A percentile compares a stretch with the other conserved stretches of the same genome.
Evolutionary conservation across 2,888 invertebrate species (phyloP).

Genomic region (Lycia hirtaria): DNA sequence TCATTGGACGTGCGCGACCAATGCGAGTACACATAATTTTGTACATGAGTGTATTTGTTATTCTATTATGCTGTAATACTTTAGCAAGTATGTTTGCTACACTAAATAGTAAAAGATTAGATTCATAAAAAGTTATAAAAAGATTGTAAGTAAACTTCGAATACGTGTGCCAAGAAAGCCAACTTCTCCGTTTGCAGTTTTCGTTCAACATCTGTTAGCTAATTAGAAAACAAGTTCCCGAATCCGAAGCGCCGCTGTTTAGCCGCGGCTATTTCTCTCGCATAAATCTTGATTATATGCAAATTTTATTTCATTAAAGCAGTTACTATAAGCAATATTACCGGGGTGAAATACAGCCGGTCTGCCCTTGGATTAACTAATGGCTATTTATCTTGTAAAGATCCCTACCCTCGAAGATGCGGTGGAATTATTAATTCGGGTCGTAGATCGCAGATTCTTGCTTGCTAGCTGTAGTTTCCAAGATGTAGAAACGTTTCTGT

Average conservation of each 20-base stretch:
- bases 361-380: slow-evolving; percentile 82
- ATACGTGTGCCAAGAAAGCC: neutral
- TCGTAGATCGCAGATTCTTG: slow-evolving; percentile 10
- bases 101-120: neutral
- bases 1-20: no score
- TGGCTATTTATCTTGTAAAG: slow-evolving; percentile 84
- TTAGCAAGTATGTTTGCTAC: neutral
- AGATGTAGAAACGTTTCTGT: no score
- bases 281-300: slow-evolving; percentile 84
- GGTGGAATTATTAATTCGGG: slow-evolving; percentile 69
- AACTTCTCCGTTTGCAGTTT: slow-evolving; percentile 10
- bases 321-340: slow-evolving; percentile 80
- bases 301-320: slow-evolving; percentile 85
- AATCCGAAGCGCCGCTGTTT: slow-evolving; percentile 72
- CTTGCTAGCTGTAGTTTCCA: no score
- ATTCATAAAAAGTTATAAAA: neutral
- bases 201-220: slow-evolving; percentile 38
- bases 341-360: slow-evolving; percentile 74
- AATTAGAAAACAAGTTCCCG: slow-evolving; percentile 54
- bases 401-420: slow-evolving; percentile 67
- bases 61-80: neutral
- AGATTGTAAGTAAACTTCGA: neutral
- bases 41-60: no score
- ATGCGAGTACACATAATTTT: no score
- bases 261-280: slow-evolving; percentile 62